Evolutionary conservation across 2,888 invertebrate species (phyloP), one percentile per base, ranked within the genome.

Genomic region (Crocallis elinguaria): DNA sequence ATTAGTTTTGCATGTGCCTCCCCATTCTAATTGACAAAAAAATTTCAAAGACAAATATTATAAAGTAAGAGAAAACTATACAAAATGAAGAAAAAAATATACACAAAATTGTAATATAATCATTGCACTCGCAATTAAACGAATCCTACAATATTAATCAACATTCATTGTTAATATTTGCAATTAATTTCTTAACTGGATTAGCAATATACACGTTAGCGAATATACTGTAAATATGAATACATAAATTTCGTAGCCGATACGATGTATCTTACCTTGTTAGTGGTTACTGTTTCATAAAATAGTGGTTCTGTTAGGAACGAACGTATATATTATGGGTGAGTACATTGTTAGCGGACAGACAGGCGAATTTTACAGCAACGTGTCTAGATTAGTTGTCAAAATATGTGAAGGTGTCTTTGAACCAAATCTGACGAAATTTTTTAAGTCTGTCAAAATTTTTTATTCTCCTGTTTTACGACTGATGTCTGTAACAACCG

Each of bases 131-230:
- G 14, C 11, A 16, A 42, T 12, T 42, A 32, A 17, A 27, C 7
- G 38, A n/a, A 19, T 13, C 32, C 13, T 30, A 46, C 3, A n/a
- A 39, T 38, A 60, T 60, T 57, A 45, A 29, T 25, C 25, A 35
- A 33, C 62, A 39, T n/a, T n/a, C n/a, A 57, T 51, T 58, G 65
- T 71, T 69, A 68, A 68, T 73, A 70, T 67, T 64, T 69, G 66
- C 69, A 49, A 29, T 29, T 29, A 29, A 16, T 36, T 38, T 30
- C 21, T 6, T 73, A 55, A 21, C 55, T 51, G 42, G 23, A 54
- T 78, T 85, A 85, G 86, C 86, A 86, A 86, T 86, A 82, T 81
- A 86, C 85, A 86, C 84, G 84, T 85, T 84, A 86, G 81, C 82
- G 59, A 69, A 49, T 50, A 50, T 29, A 51, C 25, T 30, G 23